These are phyloP conservation scores for Dufourea novaeangliae DNA, from an alignment of 1,140 invertebrate species.

Conservation along the genomic window DNA sequence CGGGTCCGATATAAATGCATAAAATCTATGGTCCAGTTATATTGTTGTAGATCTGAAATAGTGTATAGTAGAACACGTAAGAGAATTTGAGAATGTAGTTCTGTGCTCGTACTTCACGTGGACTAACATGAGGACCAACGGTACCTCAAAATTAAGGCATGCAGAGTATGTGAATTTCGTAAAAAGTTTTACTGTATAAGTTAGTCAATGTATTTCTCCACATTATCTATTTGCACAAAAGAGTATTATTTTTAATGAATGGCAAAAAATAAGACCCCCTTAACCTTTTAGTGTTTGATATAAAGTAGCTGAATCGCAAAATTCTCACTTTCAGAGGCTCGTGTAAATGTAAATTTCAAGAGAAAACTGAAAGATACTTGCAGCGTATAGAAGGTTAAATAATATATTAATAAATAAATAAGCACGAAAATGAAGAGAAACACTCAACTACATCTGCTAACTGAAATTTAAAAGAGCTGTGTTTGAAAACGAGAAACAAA, in stretches of 20 bases:
- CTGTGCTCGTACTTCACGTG: too few species aligned
- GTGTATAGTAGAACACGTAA: background rate
- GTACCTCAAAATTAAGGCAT: background rate
- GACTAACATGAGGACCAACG: too few species aligned
- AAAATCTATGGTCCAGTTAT: too few species aligned
- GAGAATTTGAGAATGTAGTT: too few species aligned
- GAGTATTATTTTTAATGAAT: too few species aligned
- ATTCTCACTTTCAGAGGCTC: background rate
- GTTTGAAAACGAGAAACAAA: background rate
- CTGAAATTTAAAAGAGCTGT: background rate
- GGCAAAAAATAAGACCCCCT: background rate
- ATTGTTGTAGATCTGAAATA: background rate
- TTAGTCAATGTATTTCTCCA: too few species aligned
- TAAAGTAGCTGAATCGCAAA: background rate
- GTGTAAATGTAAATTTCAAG: background rate
- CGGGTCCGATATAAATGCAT: too few species aligned
- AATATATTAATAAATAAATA: slow-evolving; percentile 15
- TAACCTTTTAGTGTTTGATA: background rate
- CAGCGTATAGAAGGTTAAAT: slow-evolving; percentile 17
- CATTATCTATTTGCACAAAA: too few species aligned
- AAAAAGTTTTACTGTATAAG: too few species aligned
- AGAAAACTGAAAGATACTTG: background rate
- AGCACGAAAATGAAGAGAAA: background rate
- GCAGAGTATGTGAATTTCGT: background rate
- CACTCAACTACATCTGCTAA: background rate